phyloP scores from a whole-genome alignment of 2,113 vertebrate genomes.

The Hiodon alosoides region DNA sequence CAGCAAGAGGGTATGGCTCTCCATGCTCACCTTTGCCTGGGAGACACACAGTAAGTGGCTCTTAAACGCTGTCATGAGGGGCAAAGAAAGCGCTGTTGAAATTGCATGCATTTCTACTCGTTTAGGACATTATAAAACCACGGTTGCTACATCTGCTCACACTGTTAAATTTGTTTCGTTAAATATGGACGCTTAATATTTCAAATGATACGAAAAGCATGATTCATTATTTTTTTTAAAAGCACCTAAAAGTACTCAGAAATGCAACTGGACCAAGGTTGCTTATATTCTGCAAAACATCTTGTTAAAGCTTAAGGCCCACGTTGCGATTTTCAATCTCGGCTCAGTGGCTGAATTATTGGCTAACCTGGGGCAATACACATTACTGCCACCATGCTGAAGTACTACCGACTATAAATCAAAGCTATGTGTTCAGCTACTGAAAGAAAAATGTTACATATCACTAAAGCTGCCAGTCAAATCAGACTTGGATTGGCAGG shows the following conservation, averaged over 20 bases:
- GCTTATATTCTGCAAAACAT: not conserved
- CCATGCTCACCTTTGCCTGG: slow-evolving; percentile 81
- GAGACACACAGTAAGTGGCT: slow-evolving; percentile 11
- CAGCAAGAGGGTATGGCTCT: slow-evolving; percentile 75
- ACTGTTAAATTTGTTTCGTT: no score
- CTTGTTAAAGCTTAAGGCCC: not conserved
- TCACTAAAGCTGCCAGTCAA: slow-evolving; percentile 19
- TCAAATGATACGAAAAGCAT: no score
- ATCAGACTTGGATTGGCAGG: not conserved
- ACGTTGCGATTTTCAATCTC: slow-evolving; percentile 1
- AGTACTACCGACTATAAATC: slow-evolving; percentile 16
- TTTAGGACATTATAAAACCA: no score
- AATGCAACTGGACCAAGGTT: not conserved
- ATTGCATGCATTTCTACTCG: no score
- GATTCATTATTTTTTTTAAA: no score
- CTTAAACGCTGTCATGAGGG: no score
- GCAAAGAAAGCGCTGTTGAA: no score
- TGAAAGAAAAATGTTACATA: not conserved
- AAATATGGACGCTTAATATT: no score
- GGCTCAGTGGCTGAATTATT: slow-evolving; percentile 18
- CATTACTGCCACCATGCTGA: slow-evolving; percentile 19
- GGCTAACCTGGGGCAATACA: slow-evolving; percentile 16
- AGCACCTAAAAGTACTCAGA: not conserved
- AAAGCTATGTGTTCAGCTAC: not conserved
- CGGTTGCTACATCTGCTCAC: no score